These are phyloP conservation scores for Malurus alboscapulatus DNA, from an alignment of 2,113 vertebrate species.

Conservation along the genomic window DNA sequence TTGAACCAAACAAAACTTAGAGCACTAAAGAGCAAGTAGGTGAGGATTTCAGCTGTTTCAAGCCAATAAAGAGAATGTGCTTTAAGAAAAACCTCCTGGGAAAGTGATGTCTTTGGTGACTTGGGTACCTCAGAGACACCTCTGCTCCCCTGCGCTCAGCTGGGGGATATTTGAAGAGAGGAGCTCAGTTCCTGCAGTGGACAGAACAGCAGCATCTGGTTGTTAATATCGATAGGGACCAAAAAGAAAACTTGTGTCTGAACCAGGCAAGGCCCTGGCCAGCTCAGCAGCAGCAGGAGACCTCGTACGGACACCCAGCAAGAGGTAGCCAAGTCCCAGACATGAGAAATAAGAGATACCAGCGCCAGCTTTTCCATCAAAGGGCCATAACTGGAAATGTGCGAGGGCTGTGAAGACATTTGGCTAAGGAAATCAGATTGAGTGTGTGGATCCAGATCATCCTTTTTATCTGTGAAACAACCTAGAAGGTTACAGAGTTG, in stretches of 20 bases:
- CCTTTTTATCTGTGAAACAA: background rate
- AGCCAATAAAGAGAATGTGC: background rate
- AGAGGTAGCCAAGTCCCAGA: background rate
- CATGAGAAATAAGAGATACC: background rate
- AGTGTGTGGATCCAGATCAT: background rate
- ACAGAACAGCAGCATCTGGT: background rate
- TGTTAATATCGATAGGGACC: background rate
- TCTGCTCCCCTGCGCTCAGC: background rate
- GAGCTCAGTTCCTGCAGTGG: background rate
- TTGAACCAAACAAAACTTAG: background rate
- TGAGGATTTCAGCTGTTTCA: background rate
- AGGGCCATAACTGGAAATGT: background rate
- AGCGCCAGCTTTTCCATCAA: background rate
- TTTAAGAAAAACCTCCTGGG: background rate
- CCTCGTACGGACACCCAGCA: background rate
- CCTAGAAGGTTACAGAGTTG: background rate
- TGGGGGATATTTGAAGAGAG: background rate
- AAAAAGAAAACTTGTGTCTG: background rate
- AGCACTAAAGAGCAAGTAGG: rapidly evolving
- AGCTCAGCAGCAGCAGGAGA: background rate
- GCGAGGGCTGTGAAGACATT: background rate
- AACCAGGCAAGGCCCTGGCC: background rate
- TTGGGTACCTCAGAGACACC: background rate
- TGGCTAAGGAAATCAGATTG: background rate
- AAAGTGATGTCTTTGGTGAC: background rate